phyloP scores from a whole-genome alignment of 2,797 vertebrate genomes.

The Alfaro cultratus region DNA sequence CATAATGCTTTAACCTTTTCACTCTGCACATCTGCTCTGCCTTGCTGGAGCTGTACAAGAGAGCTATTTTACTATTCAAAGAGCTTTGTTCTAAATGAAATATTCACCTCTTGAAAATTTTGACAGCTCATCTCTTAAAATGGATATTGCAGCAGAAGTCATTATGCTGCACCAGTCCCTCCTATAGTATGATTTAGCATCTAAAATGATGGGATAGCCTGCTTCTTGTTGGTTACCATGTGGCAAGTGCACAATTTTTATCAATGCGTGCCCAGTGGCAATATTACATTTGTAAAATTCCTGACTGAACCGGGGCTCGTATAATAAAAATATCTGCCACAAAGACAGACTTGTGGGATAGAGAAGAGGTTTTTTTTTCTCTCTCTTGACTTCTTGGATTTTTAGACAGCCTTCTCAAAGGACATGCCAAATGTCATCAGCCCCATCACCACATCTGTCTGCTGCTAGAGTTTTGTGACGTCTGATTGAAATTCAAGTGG shows the following conservation, averaged over 20 bases:
- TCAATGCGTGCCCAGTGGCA: conserved; percentile 45
- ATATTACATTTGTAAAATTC: conserved; percentile 38
- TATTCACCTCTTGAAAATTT: conserved; percentile 45
- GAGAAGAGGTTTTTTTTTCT: conserved; percentile 8
- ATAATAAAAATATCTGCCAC: conserved; percentile 43
- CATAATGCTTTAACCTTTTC: conserved; percentile 44
- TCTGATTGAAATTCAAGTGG: conserved; percentile 58
- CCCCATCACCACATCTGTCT: conserved; percentile 58
- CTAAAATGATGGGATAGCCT: conserved; percentile 41
- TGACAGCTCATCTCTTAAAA: conserved; percentile 52
- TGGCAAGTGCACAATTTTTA: conserved; percentile 43
- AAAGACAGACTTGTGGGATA: conserved; percentile 23
- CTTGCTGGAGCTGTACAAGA: conserved; percentile 19
- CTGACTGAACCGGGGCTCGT: conserved; percentile 29
- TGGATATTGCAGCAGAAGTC: conserved; percentile 30
- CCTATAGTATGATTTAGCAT: conserved; percentile 27
- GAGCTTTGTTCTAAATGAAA: conserved; percentile 50
- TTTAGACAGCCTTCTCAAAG: conserved; percentile 57
- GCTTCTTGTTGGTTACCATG: conserved; percentile 46
- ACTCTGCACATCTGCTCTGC: conserved; percentile 5
- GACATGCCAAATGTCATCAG: conserved; percentile 67
- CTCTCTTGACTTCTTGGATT: conserved; percentile 36
- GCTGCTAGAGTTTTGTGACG: conserved; percentile 37
- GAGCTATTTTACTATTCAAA: conserved; percentile 36
- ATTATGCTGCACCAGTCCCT: conserved; percentile 38